A percentile compares a stretch with the other conserved stretches of the same genome.
phyloP scores from a whole-genome alignment of 1,140 invertebrate species.

The Tetramorium parvispinum region DNA sequence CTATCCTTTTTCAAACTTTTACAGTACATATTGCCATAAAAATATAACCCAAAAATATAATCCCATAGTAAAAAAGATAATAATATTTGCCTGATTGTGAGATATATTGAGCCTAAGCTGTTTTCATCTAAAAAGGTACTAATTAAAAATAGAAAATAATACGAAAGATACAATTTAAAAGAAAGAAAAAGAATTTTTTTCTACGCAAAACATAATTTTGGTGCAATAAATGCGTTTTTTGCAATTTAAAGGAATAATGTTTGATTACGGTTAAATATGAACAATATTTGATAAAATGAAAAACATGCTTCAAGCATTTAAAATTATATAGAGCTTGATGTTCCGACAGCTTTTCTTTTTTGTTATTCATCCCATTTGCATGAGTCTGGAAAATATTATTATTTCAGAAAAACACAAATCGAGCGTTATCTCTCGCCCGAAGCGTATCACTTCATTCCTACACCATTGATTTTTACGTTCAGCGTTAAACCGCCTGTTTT shows the following conservation, averaged over 20 bases:
- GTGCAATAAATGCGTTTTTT: background rate
- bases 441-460: conserved; percentile 16
- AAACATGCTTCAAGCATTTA: background rate
- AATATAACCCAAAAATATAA: background rate
- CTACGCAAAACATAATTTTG: background rate
- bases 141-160: background rate
- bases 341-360: background rate
- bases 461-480: conserved; percentile 43
- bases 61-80: background rate
- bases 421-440: conserved; percentile 19
- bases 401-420: conserved; percentile 44
- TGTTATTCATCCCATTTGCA: conserved; percentile 42
- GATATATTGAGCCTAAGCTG: background rate
- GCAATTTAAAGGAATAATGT: background rate
- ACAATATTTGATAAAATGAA: conserved; percentile 1
- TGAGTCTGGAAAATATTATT: conserved; percentile 44
- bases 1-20: background rate
- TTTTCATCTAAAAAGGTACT: background rate
- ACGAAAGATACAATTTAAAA: background rate
- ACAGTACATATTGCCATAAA: background rate
- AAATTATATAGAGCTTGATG: conserved; percentile 8
- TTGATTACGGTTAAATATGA: background rate
- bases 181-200: background rate
- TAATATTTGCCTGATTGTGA: background rate
- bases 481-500: conserved; percentile 43